These are phyloP conservation scores for Stratiomys singularior DNA, from an alignment of 2,888 invertebrate species.

Conservation along the genomic window DNA sequence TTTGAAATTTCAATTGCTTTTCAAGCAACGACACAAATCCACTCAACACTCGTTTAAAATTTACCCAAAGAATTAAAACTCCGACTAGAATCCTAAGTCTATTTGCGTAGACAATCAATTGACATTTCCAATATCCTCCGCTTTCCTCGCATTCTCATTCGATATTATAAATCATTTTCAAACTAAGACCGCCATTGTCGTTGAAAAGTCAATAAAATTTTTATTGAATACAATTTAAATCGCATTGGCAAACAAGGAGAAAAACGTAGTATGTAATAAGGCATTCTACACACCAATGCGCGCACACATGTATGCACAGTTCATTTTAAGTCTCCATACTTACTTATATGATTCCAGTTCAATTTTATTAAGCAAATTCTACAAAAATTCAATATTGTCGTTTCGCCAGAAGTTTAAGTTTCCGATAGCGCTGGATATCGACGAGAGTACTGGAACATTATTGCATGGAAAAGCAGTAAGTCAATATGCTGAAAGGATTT, in stretches of 20 bases:
- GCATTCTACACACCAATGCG: neutral
- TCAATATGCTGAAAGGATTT: slow-evolving; percentile 47
- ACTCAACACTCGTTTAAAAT: neutral
- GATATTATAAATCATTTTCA: slow-evolving; percentile 2
- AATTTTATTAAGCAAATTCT: slow-evolving; percentile 47
- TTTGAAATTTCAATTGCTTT: too few relatives aligned
- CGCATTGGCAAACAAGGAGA: slow-evolving; percentile 7
- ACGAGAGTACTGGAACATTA: neutral
- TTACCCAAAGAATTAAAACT: neutral
- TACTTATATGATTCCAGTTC: slow-evolving; percentile 5
- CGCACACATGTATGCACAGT: neutral
- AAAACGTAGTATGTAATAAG: neutral
- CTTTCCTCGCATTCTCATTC: neutral
- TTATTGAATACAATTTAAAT: slow-evolving; percentile 34
- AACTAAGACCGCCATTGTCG: slow-evolving; percentile 15
- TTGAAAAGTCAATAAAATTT: slow-evolving; percentile 8
- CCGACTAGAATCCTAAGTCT: slow-evolving; percentile 19
- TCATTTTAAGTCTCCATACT: neutral
- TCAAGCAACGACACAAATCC: too few relatives aligned
- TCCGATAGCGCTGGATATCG: neutral
- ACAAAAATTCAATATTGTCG: slow-evolving; percentile 46
- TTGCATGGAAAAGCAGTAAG: neutral
- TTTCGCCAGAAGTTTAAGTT: neutral
- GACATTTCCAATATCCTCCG: slow-evolving; percentile 22
- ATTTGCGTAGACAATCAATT: slow-evolving; percentile 39